A percentile compares a stretch with the other conserved stretches of the same genome.
Conservation (phyloP, 2,113 vertebrate species). For the Suncus etruscus region DNA sequence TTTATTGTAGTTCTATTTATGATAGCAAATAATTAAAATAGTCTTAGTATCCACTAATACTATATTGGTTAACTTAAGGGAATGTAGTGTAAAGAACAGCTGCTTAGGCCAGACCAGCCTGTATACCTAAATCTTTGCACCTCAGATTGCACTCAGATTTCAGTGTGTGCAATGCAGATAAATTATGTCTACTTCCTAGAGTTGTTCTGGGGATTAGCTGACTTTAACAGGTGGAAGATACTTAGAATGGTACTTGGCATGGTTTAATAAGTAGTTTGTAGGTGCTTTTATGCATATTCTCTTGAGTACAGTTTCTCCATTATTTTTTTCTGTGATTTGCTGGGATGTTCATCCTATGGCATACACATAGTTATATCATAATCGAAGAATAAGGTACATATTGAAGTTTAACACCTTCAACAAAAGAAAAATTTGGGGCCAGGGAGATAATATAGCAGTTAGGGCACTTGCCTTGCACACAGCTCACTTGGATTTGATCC, state of each 20-base stretch:
- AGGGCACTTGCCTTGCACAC: no score
- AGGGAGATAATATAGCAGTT: no score
- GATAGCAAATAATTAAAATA: background rate
- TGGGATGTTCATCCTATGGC: background rate
- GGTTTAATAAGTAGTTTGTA: background rate
- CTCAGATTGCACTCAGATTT: background rate
- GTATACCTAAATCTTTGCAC: background rate
- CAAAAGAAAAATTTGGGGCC: no score
- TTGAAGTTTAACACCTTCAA: background rate
- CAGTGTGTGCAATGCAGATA: background rate
- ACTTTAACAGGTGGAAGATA: background rate
- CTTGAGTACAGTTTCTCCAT: background rate
- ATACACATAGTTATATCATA: fast-evolving
- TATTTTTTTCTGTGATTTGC: background rate
- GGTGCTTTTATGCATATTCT: background rate
- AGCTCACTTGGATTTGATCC: no score
- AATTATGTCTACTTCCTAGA: background rate
- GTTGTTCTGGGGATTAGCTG: background rate
- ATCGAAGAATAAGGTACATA: background rate
- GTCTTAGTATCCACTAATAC: background rate
- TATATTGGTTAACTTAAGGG: background rate
- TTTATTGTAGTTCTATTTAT: background rate
- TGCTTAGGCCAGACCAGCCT: background rate
- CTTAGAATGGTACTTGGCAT: background rate
- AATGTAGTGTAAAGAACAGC: background rate